Evolutionary conservation across 2,797 vertebrate species (phyloP).

Genomic region (Gambelia wislizenii): DNA sequence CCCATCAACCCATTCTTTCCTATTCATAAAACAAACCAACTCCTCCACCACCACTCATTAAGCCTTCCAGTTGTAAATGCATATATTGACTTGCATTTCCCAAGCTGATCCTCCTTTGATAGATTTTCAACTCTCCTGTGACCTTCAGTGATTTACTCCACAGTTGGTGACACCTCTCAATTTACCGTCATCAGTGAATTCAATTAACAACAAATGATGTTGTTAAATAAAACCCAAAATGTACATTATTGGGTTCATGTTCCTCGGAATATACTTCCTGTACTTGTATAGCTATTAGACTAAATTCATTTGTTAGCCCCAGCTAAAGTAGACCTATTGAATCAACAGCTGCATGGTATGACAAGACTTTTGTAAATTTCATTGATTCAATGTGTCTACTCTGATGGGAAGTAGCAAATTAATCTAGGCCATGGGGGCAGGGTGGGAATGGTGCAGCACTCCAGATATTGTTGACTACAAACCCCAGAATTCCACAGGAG

Average conservation of each 20-base stretch:
- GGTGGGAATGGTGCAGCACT: too few relatives aligned
- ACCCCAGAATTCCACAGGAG: too few relatives aligned
- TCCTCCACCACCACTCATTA: not conserved
- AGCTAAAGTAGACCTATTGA: too few relatives aligned
- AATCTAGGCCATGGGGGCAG: too few relatives aligned
- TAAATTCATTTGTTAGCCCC: not conserved
- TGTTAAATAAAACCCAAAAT: not conserved
- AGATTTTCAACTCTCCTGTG: not conserved
- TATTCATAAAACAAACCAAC: not conserved
- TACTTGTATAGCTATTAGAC: not conserved
- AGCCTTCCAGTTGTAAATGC: not conserved
- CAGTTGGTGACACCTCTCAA: not conserved
- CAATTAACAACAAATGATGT: not conserved
- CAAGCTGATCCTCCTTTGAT: not conserved
- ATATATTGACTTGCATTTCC: not conserved
- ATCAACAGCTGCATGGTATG: too few relatives aligned
- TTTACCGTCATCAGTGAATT: not conserved
- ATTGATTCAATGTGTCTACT: too few relatives aligned
- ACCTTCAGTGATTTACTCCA: not conserved
- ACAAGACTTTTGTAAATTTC: too few relatives aligned
- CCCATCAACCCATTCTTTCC: not conserved
- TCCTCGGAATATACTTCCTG: not conserved
- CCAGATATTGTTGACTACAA: too few relatives aligned
- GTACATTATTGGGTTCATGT: not conserved
- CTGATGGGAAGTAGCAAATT: too few relatives aligned